Evolutionary conservation across 2,888 invertebrate genomes (phyloP).

Genomic region (Pristionchus japonicus): DNA sequence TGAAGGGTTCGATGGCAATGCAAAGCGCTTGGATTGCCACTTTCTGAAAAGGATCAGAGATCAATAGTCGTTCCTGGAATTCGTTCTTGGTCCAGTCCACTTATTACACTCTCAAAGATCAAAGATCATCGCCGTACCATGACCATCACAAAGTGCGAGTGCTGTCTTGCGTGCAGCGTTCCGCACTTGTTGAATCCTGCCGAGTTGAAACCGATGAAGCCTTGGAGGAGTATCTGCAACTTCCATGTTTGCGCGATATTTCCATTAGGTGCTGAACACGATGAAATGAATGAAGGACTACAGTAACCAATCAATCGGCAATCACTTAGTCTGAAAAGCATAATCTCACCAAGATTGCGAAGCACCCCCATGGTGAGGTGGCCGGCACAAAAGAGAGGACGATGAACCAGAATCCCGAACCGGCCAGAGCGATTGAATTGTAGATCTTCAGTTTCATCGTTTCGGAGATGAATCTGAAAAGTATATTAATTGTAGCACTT

Average conservation of each 20-base stretch:
- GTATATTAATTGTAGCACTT: no score
- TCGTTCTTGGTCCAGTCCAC: no score
- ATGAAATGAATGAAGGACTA: no score
- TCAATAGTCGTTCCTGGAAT: not conserved
- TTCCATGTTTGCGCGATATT: no score
- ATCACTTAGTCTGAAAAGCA: no score
- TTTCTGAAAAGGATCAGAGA: slow-evolving; percentile 48
- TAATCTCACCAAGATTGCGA: slow-evolving; percentile 52
- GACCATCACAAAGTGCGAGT: slow-evolving; percentile 57
- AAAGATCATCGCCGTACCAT: slow-evolving; percentile 47
- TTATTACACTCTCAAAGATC: no score
- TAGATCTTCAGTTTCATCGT: slow-evolving; percentile 53
- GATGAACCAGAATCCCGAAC: slow-evolving; percentile 54
- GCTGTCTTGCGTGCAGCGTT: slow-evolving; percentile 57
- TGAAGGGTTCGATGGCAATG: slow-evolving; percentile 57
- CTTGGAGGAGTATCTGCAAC: slow-evolving; percentile 54
- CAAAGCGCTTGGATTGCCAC: slow-evolving; percentile 57
- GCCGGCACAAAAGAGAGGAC: slow-evolving; percentile 54
- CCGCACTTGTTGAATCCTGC: slow-evolving; percentile 62
- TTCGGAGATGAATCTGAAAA: slow-evolving; percentile 51
- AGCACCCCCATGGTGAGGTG: slow-evolving; percentile 50
- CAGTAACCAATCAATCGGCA: no score
- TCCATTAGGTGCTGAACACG: no score
- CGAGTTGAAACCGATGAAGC: slow-evolving; percentile 58
- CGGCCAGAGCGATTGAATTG: slow-evolving; percentile 54